These are phyloP conservation scores for Caenorhabditis latens DNA, from an alignment of 1,140 invertebrate genomes.

Conservation along the genomic window DNA sequence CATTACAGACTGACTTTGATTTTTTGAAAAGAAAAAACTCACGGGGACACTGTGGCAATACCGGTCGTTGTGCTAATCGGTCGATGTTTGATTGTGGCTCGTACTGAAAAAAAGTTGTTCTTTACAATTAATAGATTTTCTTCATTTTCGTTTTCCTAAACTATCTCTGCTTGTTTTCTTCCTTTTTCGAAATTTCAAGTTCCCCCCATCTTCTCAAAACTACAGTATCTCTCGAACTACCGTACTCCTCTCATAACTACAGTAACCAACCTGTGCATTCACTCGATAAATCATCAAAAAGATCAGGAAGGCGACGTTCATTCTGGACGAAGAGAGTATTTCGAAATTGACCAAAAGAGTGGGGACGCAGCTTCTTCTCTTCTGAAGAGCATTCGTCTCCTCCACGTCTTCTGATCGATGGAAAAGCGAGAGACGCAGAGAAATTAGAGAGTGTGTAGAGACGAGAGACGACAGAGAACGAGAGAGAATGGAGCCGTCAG, in stretches of 20 bases:
- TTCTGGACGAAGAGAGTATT: neutral
- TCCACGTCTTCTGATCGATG: conserved; percentile 10
- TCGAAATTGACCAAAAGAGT: conserved; percentile 7
- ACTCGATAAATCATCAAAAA: conserved; percentile 48
- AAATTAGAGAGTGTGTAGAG: neutral
- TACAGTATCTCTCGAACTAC: no score
- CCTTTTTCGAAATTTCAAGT: neutral
- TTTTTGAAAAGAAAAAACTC: conserved; percentile 8
- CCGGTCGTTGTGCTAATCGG: conserved; percentile 10
- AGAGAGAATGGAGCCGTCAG: neutral
- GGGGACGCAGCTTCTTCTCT: neutral
- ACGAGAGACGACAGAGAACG: neutral
- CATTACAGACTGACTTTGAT: no score
- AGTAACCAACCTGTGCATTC: conserved; percentile 20
- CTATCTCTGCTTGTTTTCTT: neutral
- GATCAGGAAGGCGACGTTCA: conserved; percentile 8
- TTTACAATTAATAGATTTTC: no score
- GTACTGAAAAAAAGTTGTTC: neutral
- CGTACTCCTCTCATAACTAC: neutral
- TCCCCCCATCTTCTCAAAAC: neutral
- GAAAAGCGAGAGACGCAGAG: neutral
- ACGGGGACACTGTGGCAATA: conserved; percentile 33
- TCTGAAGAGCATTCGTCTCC: neutral
- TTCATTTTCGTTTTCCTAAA: neutral
- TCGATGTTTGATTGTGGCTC: conserved; percentile 46